Evolutionary conservation across 2,797 vertebrate genomes (phyloP).

Genomic region (Poeciliopsis gracilis): DNA sequence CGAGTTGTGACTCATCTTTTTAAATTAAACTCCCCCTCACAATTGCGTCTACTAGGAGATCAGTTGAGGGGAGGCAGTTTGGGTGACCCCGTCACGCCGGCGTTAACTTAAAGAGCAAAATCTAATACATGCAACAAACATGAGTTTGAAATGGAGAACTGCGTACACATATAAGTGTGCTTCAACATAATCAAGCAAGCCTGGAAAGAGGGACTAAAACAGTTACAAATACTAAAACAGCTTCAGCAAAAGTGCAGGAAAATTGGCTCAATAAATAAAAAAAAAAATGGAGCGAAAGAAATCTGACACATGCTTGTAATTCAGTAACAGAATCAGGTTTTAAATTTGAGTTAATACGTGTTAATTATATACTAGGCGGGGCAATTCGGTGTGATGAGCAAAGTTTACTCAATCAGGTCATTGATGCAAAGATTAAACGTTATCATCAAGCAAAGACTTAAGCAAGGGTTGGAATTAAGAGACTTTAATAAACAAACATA

Average conservation of each 20-base stretch:
- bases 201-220: background rate
- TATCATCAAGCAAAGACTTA: background rate
- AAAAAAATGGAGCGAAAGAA: background rate
- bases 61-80: slow-evolving; percentile 38
- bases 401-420: background rate
- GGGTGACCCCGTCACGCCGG: slow-evolving; percentile 14
- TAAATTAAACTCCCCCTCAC: slow-evolving; percentile 42
- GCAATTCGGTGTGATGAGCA: no score
- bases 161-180: background rate
- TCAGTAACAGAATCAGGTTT: background rate
- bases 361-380: no score
- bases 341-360: background rate
- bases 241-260: background rate
- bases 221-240: background rate
- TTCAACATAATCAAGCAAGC: background rate
- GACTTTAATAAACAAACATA: background rate
- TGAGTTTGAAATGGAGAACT: background rate
- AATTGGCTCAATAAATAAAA: background rate
- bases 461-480: background rate
- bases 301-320: background rate
- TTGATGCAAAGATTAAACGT: no score
- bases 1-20: slow-evolving; percentile 47
- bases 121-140: slow-evolving; percentile 4
- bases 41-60: slow-evolving; percentile 50
- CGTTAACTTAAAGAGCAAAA: slow-evolving; percentile 34